These are phyloP conservation scores for Caenorhabditis uteleia DNA, from an alignment of 2,888 invertebrate genomes.

Conservation along the genomic window DNA sequence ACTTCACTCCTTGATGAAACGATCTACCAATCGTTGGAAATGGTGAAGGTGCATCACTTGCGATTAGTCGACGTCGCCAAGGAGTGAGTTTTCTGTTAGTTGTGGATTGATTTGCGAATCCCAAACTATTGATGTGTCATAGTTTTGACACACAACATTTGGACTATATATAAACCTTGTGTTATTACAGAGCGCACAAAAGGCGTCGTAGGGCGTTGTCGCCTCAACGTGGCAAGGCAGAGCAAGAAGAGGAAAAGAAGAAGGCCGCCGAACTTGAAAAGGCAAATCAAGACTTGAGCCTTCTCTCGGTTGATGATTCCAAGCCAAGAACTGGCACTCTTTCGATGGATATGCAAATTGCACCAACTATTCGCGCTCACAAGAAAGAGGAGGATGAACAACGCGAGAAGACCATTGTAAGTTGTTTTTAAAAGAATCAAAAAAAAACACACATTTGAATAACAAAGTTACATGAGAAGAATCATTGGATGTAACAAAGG, in stretches of 20 bases:
- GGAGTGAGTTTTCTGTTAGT: too few species aligned
- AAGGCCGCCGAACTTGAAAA: slow-evolving; percentile 77
- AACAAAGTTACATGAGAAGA: slow-evolving; percentile 19
- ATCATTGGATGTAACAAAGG: slow-evolving; percentile 36
- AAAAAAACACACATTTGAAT: not conserved
- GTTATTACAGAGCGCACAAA: too few species aligned
- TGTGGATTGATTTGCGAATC: too few species aligned
- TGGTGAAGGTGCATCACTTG: too few species aligned
- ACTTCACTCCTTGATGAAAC: too few species aligned
- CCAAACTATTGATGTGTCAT: too few species aligned
- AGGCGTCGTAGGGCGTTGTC: too few species aligned
- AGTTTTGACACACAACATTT: too few species aligned
- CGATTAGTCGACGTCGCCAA: too few species aligned
- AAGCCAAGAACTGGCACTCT: slow-evolving; percentile 45
- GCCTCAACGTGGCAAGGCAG: too few species aligned
- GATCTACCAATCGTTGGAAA: too few species aligned
- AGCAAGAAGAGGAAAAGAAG: slow-evolving; percentile 71
- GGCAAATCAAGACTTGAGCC: slow-evolving; percentile 23
- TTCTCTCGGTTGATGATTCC: slow-evolving; percentile 25
- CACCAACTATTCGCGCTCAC: slow-evolving; percentile 41
- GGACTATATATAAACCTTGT: too few species aligned
- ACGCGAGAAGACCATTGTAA: slow-evolving; percentile 41
- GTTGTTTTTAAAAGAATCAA: slow-evolving; percentile 4
- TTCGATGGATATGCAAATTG: slow-evolving; percentile 69
- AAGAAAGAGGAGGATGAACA: slow-evolving; percentile 23